phyloP scores from a whole-genome alignment of 37 sponge, comb jelly and placozoan genomes.

The Axinella damicornis region DNA sequence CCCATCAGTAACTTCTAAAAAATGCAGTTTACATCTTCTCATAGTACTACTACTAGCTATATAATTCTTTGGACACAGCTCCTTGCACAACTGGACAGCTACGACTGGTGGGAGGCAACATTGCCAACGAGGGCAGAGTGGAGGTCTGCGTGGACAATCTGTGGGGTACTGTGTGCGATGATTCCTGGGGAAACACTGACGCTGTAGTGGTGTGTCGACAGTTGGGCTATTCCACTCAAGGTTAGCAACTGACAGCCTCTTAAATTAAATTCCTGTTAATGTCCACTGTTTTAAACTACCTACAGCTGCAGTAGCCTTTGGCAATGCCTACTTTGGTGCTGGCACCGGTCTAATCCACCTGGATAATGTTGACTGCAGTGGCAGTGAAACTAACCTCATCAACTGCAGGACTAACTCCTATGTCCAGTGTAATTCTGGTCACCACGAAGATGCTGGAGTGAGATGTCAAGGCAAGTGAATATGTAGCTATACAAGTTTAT shows the following conservation, averaged over 20 bases:
- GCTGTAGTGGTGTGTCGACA: background rate
- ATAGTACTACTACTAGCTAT: no score
- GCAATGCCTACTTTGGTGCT: constrained; percentile 10
- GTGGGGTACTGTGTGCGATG: no score
- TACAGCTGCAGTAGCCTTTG: background rate
- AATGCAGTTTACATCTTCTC: background rate
- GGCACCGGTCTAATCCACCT: constrained; percentile 5
- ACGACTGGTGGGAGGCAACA: constrained; percentile 34
- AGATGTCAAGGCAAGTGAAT: background rate
- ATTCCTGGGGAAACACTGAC: no score
- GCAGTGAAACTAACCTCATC: background rate
- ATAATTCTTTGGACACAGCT: background rate
- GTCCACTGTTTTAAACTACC: no score
- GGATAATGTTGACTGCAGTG: constrained; percentile 4
- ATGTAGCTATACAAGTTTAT: no score
- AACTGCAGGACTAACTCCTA: background rate
- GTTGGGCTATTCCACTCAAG: background rate
- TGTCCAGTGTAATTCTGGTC: background rate
- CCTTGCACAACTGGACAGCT: constrained; percentile 10
- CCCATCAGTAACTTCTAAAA: no score
- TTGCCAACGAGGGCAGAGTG: no score
- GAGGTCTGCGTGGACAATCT: no score
- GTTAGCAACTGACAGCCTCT: background rate
- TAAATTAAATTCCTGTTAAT: no score
- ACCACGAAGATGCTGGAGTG: background rate